Conservation (phyloP, 1,140 invertebrate genomes). For the Drosophila pandora region DNA sequence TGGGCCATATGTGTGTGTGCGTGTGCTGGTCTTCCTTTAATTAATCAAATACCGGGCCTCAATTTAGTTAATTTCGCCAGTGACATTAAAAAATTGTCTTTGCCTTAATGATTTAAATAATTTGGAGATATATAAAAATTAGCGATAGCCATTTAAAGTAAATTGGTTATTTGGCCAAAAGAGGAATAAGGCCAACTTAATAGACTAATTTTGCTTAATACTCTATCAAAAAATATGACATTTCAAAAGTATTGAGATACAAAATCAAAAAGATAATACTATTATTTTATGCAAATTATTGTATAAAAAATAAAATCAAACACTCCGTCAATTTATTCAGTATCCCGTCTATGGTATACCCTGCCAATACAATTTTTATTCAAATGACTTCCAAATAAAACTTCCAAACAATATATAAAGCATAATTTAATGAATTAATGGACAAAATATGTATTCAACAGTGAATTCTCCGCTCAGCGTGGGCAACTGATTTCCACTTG, state of each 20-base stretch:
- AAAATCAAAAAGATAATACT: not conserved
- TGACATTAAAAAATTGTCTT: conserved; percentile 64
- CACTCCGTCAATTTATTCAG: not conserved
- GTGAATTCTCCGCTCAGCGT: conserved; percentile 47
- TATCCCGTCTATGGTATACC: not conserved
- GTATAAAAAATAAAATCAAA: not conserved
- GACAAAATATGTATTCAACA: conserved; percentile 41
- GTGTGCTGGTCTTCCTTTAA: conserved; percentile 62
- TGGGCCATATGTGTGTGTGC: conserved; percentile 23
- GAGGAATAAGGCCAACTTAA: conserved; percentile 6
- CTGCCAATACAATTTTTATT: conserved; percentile 12
- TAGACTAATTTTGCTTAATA: not conserved
- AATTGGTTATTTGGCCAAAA: conserved; percentile 43
- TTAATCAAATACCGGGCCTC: conserved; percentile 71
- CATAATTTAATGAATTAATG: conserved; percentile 74
- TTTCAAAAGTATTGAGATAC: not conserved
- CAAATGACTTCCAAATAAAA: conserved; percentile 13
- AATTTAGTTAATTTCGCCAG: conserved; percentile 74
- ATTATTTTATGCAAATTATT: conserved; percentile 3
- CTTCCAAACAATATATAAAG: conserved; percentile 49
- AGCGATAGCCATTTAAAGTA: conserved; percentile 58
- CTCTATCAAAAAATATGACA: not conserved
- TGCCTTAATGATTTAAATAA: conserved; percentile 71
- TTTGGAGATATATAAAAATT: conserved; percentile 54
- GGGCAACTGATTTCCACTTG: conserved; percentile 70